phyloP scores from a whole-genome alignment of 30 jellyfish, hydroid and myxozoan genomes.

The Chrysaora quinquecirrha region DNA sequence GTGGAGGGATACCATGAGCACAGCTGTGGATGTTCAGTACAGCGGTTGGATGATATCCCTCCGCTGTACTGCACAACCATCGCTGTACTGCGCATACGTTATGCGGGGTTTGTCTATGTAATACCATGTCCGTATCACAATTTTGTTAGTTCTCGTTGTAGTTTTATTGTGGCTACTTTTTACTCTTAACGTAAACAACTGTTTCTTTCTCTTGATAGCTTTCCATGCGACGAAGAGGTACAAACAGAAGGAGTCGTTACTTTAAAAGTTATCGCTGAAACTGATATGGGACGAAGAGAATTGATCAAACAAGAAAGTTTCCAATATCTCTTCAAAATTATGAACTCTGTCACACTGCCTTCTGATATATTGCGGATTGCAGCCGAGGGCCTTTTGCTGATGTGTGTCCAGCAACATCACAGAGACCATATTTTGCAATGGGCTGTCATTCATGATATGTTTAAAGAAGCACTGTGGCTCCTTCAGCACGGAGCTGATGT shows the following conservation, averaged over 20 bases:
- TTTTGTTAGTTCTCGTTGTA: too few relatives aligned
- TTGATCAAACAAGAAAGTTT: slow-evolving; percentile 58
- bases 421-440: slow-evolving; percentile 75
- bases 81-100: too few relatives aligned
- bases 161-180: too few relatives aligned
- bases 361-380: slow-evolving; percentile 52
- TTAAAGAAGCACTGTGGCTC: slow-evolving; percentile 64
- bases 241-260: slow-evolving; percentile 86
- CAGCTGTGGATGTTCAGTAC: too few relatives aligned
- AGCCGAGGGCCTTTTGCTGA: slow-evolving; percentile 51
- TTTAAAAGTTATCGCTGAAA: slow-evolving; percentile 72
- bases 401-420: slow-evolving; percentile 46
- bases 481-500: slow-evolving; percentile 84
- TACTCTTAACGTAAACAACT: too few relatives aligned
- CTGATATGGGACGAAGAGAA: slow-evolving; percentile 44
- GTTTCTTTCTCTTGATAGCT: too few relatives aligned
- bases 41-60: too few relatives aligned
- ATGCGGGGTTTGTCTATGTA: too few relatives aligned
- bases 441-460: slow-evolving; percentile 67
- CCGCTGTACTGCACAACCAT: too few relatives aligned
- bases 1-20: too few relatives aligned
- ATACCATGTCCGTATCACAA: too few relatives aligned
- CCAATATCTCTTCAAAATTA: slow-evolving; percentile 57
- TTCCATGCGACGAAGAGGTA: slow-evolving; percentile 55
- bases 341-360: slow-evolving; percentile 40